Evolutionary conservation across 1,140 invertebrate species (phyloP), one percentile per base, ranked within the genome.

Genomic region (Micrasema minimum): DNA sequence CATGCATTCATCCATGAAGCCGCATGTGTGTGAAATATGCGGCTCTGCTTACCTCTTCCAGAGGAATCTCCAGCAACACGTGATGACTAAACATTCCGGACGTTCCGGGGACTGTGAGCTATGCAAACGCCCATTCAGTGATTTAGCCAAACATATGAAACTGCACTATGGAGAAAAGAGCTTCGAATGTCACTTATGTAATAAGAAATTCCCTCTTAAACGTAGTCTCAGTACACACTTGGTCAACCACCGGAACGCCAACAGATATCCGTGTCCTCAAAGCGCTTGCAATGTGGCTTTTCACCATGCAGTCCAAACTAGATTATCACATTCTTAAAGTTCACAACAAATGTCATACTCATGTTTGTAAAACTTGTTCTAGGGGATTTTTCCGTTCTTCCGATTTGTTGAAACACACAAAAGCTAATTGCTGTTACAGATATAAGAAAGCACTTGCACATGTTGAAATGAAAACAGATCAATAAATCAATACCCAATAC

Each of bases 161-260:
- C 88, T 88, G 41, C 91, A 91, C 76, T 90, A 89, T n/a, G 90
- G 89, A 16, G 89, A 90, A 75, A 88, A 87, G 53, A 90, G 90
- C 1, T 91, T 87, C 77, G 79, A 85, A 48, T 92, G 90, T 76
- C 77, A 80, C 16, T n/a, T n/a, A n/a, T 85, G 77, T 77, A 82
- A 77, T 84, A 88, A 81, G 18, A 75, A 77, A 2, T 85, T 82
- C 77, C 75, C 78, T 14, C 76, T 75, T 0, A 79, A 84, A 66
- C 69, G 81, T 0, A 81, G 81, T 71, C 72, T 84, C 3, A 78
- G 80, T 0, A 78, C 80, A 38, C 83, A 85, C 43, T 16, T 69
- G n/a, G 81, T 80, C 53, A 82, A 80, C 67, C 83, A 85, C 78
- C 77, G 81, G 53, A 83, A 83, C 75, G 77, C 76, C 3, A 67